phyloP scores from a whole-genome alignment of 2,797 vertebrate species.

The Phalloptychus januarius region DNA sequence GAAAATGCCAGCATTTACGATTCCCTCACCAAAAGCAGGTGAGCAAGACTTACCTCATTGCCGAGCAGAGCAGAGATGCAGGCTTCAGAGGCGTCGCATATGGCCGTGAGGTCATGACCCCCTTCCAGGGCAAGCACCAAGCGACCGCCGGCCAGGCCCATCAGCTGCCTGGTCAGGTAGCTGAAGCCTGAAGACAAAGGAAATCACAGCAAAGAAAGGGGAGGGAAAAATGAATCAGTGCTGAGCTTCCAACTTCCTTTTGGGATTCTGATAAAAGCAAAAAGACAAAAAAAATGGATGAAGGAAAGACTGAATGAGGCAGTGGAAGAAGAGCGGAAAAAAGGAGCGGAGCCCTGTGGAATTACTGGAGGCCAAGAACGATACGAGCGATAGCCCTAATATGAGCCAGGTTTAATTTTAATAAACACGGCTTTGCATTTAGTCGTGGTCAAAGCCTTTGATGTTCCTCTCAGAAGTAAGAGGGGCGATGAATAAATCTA shows the following conservation, averaged over 20 bases:
- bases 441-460: constrained; percentile 57
- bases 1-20: constrained; percentile 10
- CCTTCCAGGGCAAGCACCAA: constrained; percentile 94
- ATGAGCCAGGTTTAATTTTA: constrained; percentile 78
- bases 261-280: constrained; percentile 68
- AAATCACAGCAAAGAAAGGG: constrained; percentile 70
- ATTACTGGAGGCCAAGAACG: constrained; percentile 61
- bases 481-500: constrained; percentile 49
- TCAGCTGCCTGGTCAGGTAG: constrained; percentile 98
- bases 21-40: background rate
- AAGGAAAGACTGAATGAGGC: constrained; percentile 57
- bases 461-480: constrained; percentile 52
- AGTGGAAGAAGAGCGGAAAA: constrained; percentile 4
- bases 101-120: constrained; percentile 97
- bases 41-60: constrained; percentile 87
- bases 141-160: constrained; percentile 93
- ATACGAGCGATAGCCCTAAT: too few relatives aligned
- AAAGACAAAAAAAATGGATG: constrained; percentile 33
- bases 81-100: constrained; percentile 96
- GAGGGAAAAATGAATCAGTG: constrained; percentile 26
- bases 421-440: constrained; percentile 60
- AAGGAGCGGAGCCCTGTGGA: constrained; percentile 68
- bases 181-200: constrained; percentile 89
- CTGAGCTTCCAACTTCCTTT: constrained; percentile 59
- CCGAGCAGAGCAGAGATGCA: constrained; percentile 96